Evolutionary conservation across 2,888 invertebrate species (phyloP).

Genomic region (Micoletzkya japonica): DNA sequence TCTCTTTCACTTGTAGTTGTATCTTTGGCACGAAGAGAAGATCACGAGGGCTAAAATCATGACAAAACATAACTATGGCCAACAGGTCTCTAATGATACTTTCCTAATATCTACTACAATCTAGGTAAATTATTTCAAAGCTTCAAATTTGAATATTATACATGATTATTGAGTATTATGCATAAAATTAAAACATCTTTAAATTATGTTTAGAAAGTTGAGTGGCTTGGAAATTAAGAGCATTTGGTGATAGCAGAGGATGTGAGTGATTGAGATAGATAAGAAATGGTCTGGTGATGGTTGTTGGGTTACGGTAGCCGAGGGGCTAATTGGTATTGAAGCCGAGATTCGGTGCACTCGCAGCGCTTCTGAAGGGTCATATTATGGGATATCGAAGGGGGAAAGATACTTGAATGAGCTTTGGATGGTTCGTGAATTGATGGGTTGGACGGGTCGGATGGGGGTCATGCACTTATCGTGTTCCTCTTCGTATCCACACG

Average conservation of each 20-base stretch:
- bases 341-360: slow-evolving; percentile 50
- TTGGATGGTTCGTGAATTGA: slow-evolving; percentile 41
- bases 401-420: slow-evolving; percentile 37
- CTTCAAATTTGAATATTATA: no score
- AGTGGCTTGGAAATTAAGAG: background rate
- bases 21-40: no score
- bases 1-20: no score
- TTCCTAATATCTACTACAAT: no score
- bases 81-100: no score
- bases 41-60: no score
- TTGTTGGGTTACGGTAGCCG: no score
- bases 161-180: background rate
- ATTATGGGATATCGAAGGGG: background rate
- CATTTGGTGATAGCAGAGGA: background rate
- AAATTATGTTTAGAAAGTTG: background rate
- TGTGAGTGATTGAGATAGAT: slow-evolving; percentile 15
- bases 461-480: slow-evolving; percentile 13
- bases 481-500: slow-evolving; percentile 51
- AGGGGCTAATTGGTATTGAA: slow-evolving; percentile 35
- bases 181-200: background rate
- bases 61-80: no score
- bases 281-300: background rate
- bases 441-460: slow-evolving; percentile 30
- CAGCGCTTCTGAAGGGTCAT: slow-evolving; percentile 32
- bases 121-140: no score